Base-by-base conservation (phyloP, 2,797 vertebrate genomes). In the Allobates femoralis region DNA sequence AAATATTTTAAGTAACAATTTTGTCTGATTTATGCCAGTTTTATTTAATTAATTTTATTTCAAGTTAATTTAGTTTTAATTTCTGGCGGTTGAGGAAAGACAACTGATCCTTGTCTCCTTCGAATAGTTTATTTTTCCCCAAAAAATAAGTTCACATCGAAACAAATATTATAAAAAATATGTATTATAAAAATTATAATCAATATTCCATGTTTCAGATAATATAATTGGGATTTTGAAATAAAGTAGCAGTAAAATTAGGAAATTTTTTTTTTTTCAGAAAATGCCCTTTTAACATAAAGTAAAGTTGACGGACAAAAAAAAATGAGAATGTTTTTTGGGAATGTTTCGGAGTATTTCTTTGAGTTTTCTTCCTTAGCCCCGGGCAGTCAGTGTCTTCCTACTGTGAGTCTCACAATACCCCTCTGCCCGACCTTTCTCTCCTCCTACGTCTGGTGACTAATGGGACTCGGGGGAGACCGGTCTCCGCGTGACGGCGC, bases 401-500 rank as follows among this genome's bases (percentile, higher is more conserved):
- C 69, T 16, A 3, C 28, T 11, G 76, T 77, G 64, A 46, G 19
- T 46, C 71, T 60, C 58, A 83, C 58, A 56, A 76, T 79, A 85
- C 66, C 56, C 56, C 50, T 71, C 83, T 51, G 53, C 66, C 78
- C 28, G 23, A 64, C 28, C 46, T 76, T 58, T 64, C 41, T 78
- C 53, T 56, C 64, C 46, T 37, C 32, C 89, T 90, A 89, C 79
- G 85, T 92, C 83, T 88, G 30, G 90, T 90, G 88, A 91, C 90
- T 90, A 66, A 76, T 2, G 71, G 86, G 41, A 88, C 90, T 91
- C 89, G 83, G 78, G 82, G 90, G 90, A 90, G 89, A 86, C 86
- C 88, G 89, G 92, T 92, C 91, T 89, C 88, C 90, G 89, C 87
- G 86, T 92, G 92, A 91, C 91, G 90, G 91, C 89, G 89, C 92